Conservation (phyloP, 2,888 invertebrate species). For the Xiphydria camelus region DNA sequence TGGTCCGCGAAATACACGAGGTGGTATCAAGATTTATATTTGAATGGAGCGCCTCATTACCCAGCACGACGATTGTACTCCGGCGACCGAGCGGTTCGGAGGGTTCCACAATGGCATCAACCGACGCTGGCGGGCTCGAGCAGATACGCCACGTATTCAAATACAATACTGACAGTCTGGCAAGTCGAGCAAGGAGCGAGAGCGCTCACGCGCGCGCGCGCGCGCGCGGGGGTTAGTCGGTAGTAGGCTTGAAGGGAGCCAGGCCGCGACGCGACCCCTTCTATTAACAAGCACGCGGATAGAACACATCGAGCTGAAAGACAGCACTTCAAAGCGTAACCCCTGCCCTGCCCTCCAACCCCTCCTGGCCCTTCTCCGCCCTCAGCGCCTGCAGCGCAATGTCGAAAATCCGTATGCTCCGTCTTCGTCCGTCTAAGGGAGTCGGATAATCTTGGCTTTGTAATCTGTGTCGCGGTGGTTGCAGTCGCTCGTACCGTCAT, state of each 20-base stretch:
- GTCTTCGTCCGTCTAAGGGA: conserved; percentile 30
- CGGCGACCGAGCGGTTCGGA: conserved; percentile 36
- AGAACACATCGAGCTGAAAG: conserved; percentile 46
- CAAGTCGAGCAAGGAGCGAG: conserved; percentile 31
- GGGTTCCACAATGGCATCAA: conserved; percentile 25
- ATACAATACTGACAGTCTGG: conserved; percentile 49
- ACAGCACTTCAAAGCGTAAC: conserved; percentile 42
- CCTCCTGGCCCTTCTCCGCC: conserved; percentile 9
- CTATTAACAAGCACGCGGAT: conserved; percentile 50
- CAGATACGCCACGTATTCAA: conserved; percentile 55
- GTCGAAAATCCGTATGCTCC: conserved; percentile 34
- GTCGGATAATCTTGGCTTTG: conserved; percentile 50
- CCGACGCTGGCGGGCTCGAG: conserved; percentile 24
- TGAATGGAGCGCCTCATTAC: conserved; percentile 56
- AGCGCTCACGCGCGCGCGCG: conserved; percentile 22
- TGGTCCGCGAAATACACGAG: conserved; percentile 48
- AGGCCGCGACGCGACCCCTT: conserved; percentile 43
- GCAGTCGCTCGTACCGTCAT: too few species aligned
- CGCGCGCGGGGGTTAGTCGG: conserved; percentile 22
- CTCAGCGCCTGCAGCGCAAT: conserved; percentile 11
- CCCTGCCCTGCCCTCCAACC: conserved; percentile 11
- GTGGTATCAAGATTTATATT: conserved; percentile 56
- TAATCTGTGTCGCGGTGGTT: conserved; percentile 36
- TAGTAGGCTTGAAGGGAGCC: conserved; percentile 10
- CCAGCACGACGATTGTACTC: conserved; percentile 49